Evolutionary conservation across 2,888 invertebrate genomes (phyloP).

Genomic region (Drosophila koepferae): DNA sequence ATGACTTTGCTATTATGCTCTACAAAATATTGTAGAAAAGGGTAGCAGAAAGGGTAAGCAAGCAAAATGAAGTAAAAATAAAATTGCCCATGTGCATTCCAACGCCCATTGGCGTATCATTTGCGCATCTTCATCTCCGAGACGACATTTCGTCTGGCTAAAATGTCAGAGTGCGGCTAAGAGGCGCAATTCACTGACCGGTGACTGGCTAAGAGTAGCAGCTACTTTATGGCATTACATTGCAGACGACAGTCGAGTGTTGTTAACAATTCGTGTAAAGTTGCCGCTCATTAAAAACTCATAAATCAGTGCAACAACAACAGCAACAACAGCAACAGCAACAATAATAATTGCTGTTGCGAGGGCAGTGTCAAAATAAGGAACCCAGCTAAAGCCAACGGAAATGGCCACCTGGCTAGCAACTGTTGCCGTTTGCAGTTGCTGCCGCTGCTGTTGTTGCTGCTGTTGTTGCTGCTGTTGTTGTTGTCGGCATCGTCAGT

Average conservation of each 20-base stretch:
- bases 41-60: neutral
- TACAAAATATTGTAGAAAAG: neutral
- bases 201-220: slow-evolving; percentile 40
- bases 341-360: slow-evolving; percentile 68
- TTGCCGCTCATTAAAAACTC: slow-evolving; percentile 80
- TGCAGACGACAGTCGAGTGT: slow-evolving; percentile 47
- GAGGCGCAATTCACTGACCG: slow-evolving; percentile 23
- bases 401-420: slow-evolving; percentile 59
- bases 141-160: slow-evolving; percentile 53
- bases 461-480: slow-evolving; percentile 27
- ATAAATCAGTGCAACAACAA: slow-evolving; percentile 69
- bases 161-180: slow-evolving; percentile 52
- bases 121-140: slow-evolving; percentile 65
- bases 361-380: slow-evolving; percentile 66
- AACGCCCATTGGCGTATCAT: slow-evolving; percentile 68
- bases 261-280: slow-evolving; percentile 80
- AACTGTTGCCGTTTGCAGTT: slow-evolving; percentile 26
- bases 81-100: slow-evolving; percentile 41
- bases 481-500: slow-evolving; percentile 13
- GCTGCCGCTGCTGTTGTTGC: slow-evolving; percentile 25
- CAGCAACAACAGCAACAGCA: slow-evolving; percentile 9
- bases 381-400: slow-evolving; percentile 42
- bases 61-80: neutral
- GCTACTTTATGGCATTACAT: slow-evolving; percentile 54
- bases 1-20: slow-evolving; percentile 29